These are phyloP conservation scores for Anas platyrhynchos DNA, from an alignment of 2,113 vertebrate species.

Conservation along the genomic window DNA sequence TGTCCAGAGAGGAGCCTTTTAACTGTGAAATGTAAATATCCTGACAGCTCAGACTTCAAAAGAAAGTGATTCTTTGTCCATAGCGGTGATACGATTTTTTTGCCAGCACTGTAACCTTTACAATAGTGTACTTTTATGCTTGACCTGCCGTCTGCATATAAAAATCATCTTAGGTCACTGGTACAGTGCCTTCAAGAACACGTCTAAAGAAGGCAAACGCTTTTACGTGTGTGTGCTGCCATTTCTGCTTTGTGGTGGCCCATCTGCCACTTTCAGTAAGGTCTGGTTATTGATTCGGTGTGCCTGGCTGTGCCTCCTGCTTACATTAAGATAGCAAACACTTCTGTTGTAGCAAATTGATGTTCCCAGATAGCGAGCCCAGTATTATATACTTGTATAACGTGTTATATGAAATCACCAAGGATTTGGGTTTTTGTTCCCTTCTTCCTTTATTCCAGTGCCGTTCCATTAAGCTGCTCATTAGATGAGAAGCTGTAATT, in stretches of 20 bases:
- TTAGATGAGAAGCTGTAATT: slow-evolving; percentile 56
- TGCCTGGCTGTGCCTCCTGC: slow-evolving; percentile 9
- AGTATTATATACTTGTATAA: slow-evolving; percentile 38
- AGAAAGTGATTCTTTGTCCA: slow-evolving; percentile 5
- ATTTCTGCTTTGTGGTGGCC: slow-evolving; percentile 13
- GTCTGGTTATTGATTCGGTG: slow-evolving; percentile 25
- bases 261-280: slow-evolving; percentile 25
- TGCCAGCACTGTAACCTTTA: slow-evolving; percentile 59
- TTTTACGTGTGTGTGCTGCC: slow-evolving; percentile 1
- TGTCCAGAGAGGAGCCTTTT: slow-evolving; percentile 55
- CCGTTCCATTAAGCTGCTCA: slow-evolving; percentile 43
- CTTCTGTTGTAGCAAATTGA: slow-evolving; percentile 25
- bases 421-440: slow-evolving; percentile 29
- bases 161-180: slow-evolving; percentile 59
- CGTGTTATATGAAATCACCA: slow-evolving; percentile 17
- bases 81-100: slow-evolving; percentile 35
- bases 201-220: slow-evolving; percentile 42
- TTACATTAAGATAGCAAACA: neutral
- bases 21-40: slow-evolving; percentile 58
- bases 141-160: slow-evolving; percentile 49
- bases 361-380: slow-evolving; percentile 12
- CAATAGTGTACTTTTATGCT: slow-evolving; percentile 45
- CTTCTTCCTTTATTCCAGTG: neutral
- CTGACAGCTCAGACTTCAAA: slow-evolving; percentile 60
- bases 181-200: slow-evolving; percentile 49